These are phyloP conservation scores for Acleris emargana DNA, from an alignment of 2,888 invertebrate genomes.

Conservation along the genomic window DNA sequence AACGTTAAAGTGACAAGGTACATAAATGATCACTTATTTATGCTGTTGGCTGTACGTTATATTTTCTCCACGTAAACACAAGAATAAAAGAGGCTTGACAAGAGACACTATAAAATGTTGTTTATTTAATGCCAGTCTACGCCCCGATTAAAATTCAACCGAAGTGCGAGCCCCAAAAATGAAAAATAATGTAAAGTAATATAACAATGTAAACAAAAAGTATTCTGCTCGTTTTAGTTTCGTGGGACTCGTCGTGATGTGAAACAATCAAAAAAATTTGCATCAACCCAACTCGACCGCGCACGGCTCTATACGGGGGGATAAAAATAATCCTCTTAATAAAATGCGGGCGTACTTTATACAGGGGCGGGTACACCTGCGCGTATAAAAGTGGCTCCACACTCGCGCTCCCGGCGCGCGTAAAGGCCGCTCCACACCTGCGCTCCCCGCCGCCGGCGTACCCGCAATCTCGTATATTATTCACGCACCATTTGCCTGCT, in stretches of 20 bases:
- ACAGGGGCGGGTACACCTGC: constrained; percentile 18
- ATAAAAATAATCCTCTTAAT: constrained; percentile 38
- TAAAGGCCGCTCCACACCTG: constrained; percentile 21
- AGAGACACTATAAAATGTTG: not conserved
- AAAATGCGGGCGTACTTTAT: constrained; percentile 29
- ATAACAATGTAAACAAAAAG: not conserved
- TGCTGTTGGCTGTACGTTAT: too few relatives aligned
- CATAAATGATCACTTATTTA: too few relatives aligned
- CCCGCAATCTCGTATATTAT: constrained; percentile 35
- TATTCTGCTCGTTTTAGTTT: constrained; percentile 7
- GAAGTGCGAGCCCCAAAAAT: constrained; percentile 3
- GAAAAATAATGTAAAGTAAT: too few relatives aligned
- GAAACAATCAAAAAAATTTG: constrained; percentile 26
- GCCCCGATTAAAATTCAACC: constrained; percentile 4
- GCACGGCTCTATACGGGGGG: constrained; percentile 16
- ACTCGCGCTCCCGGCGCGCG: not conserved
- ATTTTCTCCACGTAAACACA: too few relatives aligned
- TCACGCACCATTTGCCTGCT: constrained; percentile 37
- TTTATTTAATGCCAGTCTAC: not conserved
- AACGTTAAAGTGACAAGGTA: too few relatives aligned
- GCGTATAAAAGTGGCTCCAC: constrained; percentile 1
- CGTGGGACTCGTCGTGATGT: constrained; percentile 1
- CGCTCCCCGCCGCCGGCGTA: constrained; percentile 8
- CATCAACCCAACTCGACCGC: constrained; percentile 26
- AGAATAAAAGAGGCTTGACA: not conserved